Evolutionary conservation across 2,113 vertebrate species (phyloP).

Genomic region (Abramis brama): DNA sequence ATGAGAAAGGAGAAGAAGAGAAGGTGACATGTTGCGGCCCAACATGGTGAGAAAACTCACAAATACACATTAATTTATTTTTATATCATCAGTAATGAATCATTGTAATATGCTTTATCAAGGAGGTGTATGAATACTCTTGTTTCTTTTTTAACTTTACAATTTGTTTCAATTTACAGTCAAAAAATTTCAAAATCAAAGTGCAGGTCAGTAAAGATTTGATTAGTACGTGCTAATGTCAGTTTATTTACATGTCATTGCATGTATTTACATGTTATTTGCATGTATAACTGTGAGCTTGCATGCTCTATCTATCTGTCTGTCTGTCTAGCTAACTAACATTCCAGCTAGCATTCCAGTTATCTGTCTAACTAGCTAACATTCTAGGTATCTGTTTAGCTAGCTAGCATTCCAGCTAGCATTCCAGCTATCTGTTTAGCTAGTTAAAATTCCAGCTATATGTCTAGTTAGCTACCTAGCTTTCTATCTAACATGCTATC

Average conservation of each 20-base stretch:
- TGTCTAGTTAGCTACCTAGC: not conserved
- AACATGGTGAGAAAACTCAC: slow-evolving; percentile 81
- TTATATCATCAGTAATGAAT: not conserved
- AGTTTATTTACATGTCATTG: not conserved
- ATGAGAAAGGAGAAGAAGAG: slow-evolving; percentile 87
- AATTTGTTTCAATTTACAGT: slow-evolving; percentile 80
- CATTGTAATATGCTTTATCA: not conserved
- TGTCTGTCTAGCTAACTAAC: not conserved
- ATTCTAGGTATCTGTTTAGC: not conserved
- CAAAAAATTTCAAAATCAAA: slow-evolving; percentile 98
- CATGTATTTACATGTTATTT: not conserved
- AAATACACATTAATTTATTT: not conserved
- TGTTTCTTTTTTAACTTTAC: slow-evolving; percentile 41
- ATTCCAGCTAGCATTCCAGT: no score
- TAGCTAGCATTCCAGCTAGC: no score
- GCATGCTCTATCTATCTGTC: not conserved
- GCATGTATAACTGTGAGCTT: not conserved
- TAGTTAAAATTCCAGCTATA: not conserved
- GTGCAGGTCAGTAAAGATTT: slow-evolving; percentile 91
- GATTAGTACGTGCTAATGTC: not conserved
- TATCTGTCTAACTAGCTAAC: not conserved
- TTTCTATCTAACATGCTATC: no score
- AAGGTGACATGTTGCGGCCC: slow-evolving; percentile 84
- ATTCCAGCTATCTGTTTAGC: no score
- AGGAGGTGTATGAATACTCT: slow-evolving; percentile 7